These are phyloP conservation scores for Arvicanthis niloticus DNA, from an alignment of 2,113 vertebrate genomes.

Conservation along the genomic window DNA sequence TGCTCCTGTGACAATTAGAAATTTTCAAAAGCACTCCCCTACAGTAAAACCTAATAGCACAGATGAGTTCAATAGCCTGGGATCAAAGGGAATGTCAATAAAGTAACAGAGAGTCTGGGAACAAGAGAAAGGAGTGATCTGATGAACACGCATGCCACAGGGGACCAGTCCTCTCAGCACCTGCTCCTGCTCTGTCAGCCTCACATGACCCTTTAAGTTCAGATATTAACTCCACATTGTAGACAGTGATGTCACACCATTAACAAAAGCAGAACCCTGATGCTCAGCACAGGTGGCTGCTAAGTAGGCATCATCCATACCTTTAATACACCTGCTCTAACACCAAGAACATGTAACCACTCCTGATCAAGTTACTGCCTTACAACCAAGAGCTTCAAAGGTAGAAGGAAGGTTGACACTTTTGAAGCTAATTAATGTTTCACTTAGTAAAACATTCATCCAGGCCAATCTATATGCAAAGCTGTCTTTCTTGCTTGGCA, in stretches of 20 bases:
- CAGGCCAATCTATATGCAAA: not conserved
- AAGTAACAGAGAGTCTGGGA: not conserved
- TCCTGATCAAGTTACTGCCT: slow-evolving; percentile 27
- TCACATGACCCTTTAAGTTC: not conserved
- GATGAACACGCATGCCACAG: not conserved
- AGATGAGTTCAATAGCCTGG: not conserved
- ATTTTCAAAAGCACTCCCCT: slow-evolving; percentile 10
- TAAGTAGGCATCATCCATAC: not conserved
- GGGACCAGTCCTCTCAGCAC: not conserved
- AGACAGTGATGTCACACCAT: not conserved
- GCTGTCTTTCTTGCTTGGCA: not conserved
- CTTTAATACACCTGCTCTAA: not conserved
- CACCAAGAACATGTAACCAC: not conserved
- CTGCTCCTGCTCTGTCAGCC: not conserved
- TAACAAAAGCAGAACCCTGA: not conserved
- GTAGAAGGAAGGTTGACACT: slow-evolving; percentile 6
- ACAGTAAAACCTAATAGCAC: slow-evolving; percentile 25
- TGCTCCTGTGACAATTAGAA: slow-evolving; percentile 63
- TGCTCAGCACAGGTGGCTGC: not conserved
- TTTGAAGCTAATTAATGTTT: slow-evolving; percentile 26
- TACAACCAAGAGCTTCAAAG: not conserved
- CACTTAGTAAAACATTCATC: not conserved
- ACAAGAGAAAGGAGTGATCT: not conserved
- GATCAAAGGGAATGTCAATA: slow-evolving; percentile 28
- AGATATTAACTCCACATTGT: not conserved